Conservation (phyloP, 2,797 vertebrate genomes). For the Phataginus tricuspis region DNA sequence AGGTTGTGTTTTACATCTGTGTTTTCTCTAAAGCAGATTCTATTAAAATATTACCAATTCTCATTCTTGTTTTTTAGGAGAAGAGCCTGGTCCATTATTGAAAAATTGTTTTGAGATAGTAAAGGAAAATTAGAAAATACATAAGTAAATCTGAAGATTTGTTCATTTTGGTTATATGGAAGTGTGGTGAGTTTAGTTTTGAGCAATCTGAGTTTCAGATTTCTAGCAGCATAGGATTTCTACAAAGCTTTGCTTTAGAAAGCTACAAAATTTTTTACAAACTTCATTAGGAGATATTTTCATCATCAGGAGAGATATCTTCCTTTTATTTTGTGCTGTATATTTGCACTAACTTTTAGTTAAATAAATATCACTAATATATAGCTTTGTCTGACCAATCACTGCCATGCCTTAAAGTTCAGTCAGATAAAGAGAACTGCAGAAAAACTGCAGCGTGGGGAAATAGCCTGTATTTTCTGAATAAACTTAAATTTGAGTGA, state of each 20-base stretch:
- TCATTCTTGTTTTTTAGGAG: neutral
- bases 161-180: neutral
- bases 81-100: neutral
- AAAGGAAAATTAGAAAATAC: neutral
- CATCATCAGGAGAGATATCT: neutral
- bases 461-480: neutral
- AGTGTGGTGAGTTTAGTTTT: neutral
- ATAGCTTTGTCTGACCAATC: neutral
- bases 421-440: neutral
- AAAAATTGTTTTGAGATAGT: neutral
- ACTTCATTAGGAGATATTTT: too few relatives aligned
- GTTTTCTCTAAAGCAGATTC: neutral
- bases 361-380: neutral
- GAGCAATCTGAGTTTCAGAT: neutral
- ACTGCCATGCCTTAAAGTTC: neutral
- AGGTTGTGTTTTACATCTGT: neutral
- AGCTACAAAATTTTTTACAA: too few relatives aligned
- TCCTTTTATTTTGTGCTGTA: neutral
- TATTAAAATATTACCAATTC: neutral
- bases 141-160: neutral
- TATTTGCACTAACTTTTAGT: neutral
- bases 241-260: neutral
- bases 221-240: neutral
- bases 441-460: neutral
- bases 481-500: neutral